Base-by-base conservation (phyloP, 2,797 vertebrate species). In the Microctenopoma lineatum region DNA sequence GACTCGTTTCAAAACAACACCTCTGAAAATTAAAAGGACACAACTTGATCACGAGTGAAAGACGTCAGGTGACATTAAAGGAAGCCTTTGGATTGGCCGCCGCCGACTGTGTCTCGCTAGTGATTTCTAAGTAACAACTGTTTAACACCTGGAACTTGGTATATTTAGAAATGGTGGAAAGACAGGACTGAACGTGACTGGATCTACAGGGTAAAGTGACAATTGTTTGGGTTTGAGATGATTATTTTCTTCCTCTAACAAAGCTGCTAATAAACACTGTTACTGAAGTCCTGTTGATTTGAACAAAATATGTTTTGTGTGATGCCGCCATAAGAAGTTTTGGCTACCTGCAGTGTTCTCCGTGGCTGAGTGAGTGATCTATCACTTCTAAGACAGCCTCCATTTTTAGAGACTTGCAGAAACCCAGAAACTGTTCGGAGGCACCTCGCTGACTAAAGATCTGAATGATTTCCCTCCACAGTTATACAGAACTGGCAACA, bases 11-110 rank as follows among this genome's bases (percentile, higher is more conserved):
- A 79, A 57, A 74, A 75, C 65, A 79, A 66, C 66, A 73, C 58
- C 61, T 38, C 50, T 72, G 61, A 65, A 70, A 73, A 73, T 75
- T 50, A 76, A 82, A 81, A 59, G 55, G 78, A 65, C 27, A 66
- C 74, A 75, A 79, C 26, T 69, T 42, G 69, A 72, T 56, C n/a
- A 60, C 75, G 68, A 75, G 34, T 70, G 60, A 72, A 66, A 69
- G 63, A 32, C 61, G 82, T 83, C 77, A 68, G 74, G 73, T 84
- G 63, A 73, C 75, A 46, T 42, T 41, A 14, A 53, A 45, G 46
- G 69, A 65, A 70, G 67, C 15, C 38, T 55, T 39, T 53, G 10
- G 27, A 67, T 3, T 42, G 55, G 65, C 66, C 75, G 79, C 72
- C 55, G 65, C 32, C 70, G 45, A 36, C 8, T 36, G 7, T 36